Evolutionary conservation across 1,140 invertebrate species (phyloP).

Genomic region (Oryzaephilus surinamensis): DNA sequence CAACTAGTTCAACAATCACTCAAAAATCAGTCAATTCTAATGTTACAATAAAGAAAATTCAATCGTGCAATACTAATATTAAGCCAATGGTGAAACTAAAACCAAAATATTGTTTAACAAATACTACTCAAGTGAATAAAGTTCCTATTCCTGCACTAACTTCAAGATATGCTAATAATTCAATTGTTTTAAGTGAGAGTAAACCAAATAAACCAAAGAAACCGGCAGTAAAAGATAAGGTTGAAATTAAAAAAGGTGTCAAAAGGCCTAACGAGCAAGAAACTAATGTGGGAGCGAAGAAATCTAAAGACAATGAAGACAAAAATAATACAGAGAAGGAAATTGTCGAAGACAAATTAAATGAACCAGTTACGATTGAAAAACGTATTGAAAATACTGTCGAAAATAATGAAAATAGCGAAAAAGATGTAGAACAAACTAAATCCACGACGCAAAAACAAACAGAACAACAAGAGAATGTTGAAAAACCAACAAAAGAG

Average conservation of each 20-base stretch:
- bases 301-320: not conserved
- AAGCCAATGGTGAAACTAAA: too few relatives aligned
- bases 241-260: not conserved
- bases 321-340: constrained; percentile 1
- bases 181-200: constrained; percentile 3
- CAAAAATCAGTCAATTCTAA: too few relatives aligned
- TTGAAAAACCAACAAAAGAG: not conserved
- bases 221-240: not conserved
- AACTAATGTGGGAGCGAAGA: not conserved
- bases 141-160: constrained; percentile 55
- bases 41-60: too few relatives aligned
- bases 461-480: not conserved
- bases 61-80: too few relatives aligned
- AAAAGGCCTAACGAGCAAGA: not conserved
- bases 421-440: not conserved
- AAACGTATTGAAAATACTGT: too few relatives aligned
- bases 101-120: constrained; percentile 35
- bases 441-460: not conserved
- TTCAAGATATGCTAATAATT: constrained; percentile 32
- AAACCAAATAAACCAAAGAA: constrained; percentile 7
- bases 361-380: not conserved
- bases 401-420: too few relatives aligned
- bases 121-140: constrained; percentile 59
- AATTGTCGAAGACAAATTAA: not conserved
- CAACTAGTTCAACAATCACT: constrained; percentile 4